Evolutionary conservation across 2,113 vertebrate species (phyloP), one percentile per base, ranked within the genome.

Genomic region (Dryoscopus gambensis): DNA sequence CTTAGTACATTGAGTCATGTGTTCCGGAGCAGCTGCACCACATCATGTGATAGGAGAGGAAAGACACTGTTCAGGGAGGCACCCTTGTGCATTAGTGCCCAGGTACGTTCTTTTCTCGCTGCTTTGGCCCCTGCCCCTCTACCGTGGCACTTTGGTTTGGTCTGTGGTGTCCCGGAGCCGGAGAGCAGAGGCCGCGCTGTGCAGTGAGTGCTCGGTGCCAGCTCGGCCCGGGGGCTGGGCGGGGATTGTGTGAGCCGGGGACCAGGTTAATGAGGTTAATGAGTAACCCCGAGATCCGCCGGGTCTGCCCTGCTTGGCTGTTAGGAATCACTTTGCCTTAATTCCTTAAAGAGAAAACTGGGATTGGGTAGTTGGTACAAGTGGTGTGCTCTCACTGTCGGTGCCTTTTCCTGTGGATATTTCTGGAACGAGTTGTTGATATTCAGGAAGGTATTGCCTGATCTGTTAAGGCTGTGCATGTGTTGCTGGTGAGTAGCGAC

Each of bases 21-120:
- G 81, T 87, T 94, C 77, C 69, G 50, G 64, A 93, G 76, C 93
- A 95, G 85, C 93, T 95, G 92, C 70, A 95, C 5, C 56, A 28
- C 30, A 77, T 95, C 68, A 89, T 47, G 69, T 85, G 84, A 79
- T 56, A 87, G 86, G 52, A 68, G 74, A 47, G 73, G 74, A 27
- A 84, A 40, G n/a, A 5, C n/a, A 0, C 9, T 37, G 63, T 35
- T 55, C 55, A 11, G 1, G 24, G 64, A 84, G 71, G 9, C 52
- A 25, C 20, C 18, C 19, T 31, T 28, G 39, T 47, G 49, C 0
- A 0, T 42, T 42, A 37, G 47, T 56, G 42, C 30, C n/a, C 74
- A 93, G 65, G 87, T 89, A 55, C 0, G 28, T 71, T 59, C 8
- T 6, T 19, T 25, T 7, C 56, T 30, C n/a, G 0, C 40, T 31